Percentiles rank a stretch among this genome's conserved stretches.
phyloP scores from a whole-genome alignment of 2,888 invertebrate genomes.

The Melolontha melolontha region DNA sequence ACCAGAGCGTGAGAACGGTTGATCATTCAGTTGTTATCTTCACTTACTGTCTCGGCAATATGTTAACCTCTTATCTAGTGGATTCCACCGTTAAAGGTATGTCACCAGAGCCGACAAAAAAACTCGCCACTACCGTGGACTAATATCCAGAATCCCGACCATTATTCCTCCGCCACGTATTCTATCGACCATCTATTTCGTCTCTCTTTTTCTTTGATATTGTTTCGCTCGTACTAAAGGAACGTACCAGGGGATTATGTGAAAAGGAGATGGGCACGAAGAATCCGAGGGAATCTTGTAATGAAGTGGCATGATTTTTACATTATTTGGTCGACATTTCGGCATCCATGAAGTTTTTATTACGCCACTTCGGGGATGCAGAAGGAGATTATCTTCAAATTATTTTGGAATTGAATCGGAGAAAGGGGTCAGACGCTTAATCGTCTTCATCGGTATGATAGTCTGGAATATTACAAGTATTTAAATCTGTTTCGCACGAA shows the following conservation, averaged over 20 bases:
- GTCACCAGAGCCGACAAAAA: constrained; percentile 63
- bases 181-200: constrained; percentile 11
- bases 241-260: neutral
- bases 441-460: too few relatives aligned
- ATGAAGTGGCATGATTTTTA: constrained; percentile 55
- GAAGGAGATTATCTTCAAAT: constrained; percentile 10
- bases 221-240: neutral
- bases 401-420: constrained; percentile 15
- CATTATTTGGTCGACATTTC: constrained; percentile 47
- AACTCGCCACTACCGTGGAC: constrained; percentile 61
- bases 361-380: constrained; percentile 26
- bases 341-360: constrained; percentile 46
- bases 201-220: constrained; percentile 3
- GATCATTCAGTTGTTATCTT: constrained; percentile 61
- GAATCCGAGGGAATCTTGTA: constrained; percentile 46
- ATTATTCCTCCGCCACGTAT: constrained; percentile 45
- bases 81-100: constrained; percentile 63
- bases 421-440: neutral
- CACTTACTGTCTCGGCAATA: constrained; percentile 61
- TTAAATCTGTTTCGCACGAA: too few relatives aligned
- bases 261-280: constrained; percentile 18
- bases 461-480: too few relatives aligned
- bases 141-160: constrained; percentile 53
- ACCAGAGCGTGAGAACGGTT: constrained; percentile 60
- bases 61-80: constrained; percentile 64